A percentile compares a stretch with the other conserved stretches of the same genome.
Conservation (phyloP, 1,140 invertebrate genomes). For the Patella vulgata region DNA sequence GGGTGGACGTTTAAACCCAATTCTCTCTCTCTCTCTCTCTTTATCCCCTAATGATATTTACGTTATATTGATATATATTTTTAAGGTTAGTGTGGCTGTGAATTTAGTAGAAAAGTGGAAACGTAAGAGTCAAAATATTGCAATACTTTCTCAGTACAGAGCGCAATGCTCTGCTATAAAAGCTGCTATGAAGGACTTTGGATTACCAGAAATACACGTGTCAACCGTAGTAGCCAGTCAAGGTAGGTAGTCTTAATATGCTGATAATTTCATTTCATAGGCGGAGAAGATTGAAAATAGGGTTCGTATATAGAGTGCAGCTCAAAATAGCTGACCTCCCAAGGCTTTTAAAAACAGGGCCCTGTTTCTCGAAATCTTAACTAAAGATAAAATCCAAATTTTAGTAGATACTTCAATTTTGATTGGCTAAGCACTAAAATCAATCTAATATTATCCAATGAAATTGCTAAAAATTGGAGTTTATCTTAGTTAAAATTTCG, state of each 20-base stretch:
- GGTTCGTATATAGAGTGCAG: neutral
- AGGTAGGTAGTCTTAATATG: too few relatives aligned
- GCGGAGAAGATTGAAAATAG: neutral
- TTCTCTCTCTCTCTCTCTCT: too few relatives aligned
- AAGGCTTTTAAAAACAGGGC: neutral
- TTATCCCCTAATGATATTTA: too few relatives aligned
- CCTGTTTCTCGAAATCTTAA: neutral
- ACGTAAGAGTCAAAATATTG: conserved; percentile 28
- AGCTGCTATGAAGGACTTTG: conserved; percentile 19
- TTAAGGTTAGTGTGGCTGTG: conserved; percentile 32
- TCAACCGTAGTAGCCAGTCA: conserved; percentile 22
- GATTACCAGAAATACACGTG: conserved; percentile 7
- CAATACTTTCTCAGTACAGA: conserved; percentile 35
- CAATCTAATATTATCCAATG: too few relatives aligned
- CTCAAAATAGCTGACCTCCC: neutral
- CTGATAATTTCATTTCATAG: neutral
- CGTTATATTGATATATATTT: too few relatives aligned
- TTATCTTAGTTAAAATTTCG: too few relatives aligned
- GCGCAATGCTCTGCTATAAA: conserved; percentile 33
- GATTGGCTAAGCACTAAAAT: too few relatives aligned
- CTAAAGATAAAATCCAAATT: too few relatives aligned
- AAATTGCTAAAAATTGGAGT: too few relatives aligned
- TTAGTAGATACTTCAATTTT: too few relatives aligned
- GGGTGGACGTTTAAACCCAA: too few relatives aligned
- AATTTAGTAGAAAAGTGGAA: conserved; percentile 25